These are phyloP conservation scores for Oplegnathus fasciatus DNA, from an alignment of 2,113 vertebrate species.

Conservation along the genomic window DNA sequence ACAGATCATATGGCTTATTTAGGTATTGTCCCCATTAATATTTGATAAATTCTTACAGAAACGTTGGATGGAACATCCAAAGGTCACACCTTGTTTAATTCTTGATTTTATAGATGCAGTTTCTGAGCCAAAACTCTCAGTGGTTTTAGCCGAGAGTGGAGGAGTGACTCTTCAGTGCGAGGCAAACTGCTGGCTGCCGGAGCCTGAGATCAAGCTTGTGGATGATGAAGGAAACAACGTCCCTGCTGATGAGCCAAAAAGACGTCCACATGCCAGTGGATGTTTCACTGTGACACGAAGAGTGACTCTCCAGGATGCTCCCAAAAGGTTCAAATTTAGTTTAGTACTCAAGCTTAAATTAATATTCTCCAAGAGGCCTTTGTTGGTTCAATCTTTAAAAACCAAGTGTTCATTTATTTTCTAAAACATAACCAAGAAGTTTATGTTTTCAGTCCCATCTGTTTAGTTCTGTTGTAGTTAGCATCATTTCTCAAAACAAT, in stretches of 20 bases:
- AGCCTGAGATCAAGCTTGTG: constrained; percentile 15
- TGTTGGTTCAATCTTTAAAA: not conserved
- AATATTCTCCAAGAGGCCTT: too few species aligned
- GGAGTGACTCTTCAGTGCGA: constrained; percentile 24
- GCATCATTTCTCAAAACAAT: not conserved
- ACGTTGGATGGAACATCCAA: accelerated
- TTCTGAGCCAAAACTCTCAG: constrained; percentile 19
- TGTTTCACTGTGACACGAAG: constrained; percentile 6
- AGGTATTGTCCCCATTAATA: not conserved
- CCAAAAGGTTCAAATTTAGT: constrained; percentile 11
- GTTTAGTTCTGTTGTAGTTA: not conserved
- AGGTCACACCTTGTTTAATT: not conserved
- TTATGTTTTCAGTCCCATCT: not conserved
- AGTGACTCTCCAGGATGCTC: not conserved
- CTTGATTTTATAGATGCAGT: not conserved
- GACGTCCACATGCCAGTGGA: not conserved
- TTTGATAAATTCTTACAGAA: not conserved
- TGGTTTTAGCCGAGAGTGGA: accelerated
- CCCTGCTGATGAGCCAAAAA: not conserved
- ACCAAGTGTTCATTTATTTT: not conserved
- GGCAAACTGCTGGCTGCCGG: constrained; percentile 12
- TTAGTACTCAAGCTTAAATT: not conserved
- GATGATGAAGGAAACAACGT: constrained; percentile 6
- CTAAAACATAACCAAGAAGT: not conserved
- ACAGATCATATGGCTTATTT: not conserved